Evolutionary conservation across 2,888 invertebrate genomes (phyloP).

Genomic region (Phaedon cochleariae): DNA sequence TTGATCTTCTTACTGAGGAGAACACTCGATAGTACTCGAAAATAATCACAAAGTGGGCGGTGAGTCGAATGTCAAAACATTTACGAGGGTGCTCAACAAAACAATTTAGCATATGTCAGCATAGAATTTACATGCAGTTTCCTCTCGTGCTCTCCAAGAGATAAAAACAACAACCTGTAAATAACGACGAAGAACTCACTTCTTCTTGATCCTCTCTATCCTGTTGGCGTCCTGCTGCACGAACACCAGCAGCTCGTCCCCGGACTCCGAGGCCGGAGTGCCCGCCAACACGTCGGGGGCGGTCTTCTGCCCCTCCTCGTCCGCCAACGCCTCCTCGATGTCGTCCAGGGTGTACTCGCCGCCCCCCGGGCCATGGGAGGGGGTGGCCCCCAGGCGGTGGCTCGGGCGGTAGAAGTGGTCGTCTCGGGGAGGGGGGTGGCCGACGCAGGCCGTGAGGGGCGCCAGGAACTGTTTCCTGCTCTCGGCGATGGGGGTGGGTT

Average conservation of each 20-base stretch:
- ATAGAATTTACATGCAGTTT: too few relatives aligned
- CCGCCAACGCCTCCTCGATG: conserved; percentile 69
- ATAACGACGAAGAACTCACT: conserved; percentile 62
- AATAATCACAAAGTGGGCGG: too few relatives aligned
- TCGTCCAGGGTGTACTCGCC: conserved; percentile 76
- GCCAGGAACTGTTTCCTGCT: conserved; percentile 81
- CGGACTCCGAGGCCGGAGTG: conserved; percentile 67
- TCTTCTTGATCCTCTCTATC: conserved; percentile 82
- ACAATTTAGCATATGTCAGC: too few relatives aligned
- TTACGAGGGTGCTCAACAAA: too few relatives aligned
- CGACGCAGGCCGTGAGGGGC: conserved; percentile 80
- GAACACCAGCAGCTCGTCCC: conserved; percentile 83
- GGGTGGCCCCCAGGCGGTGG: conserved; percentile 49
- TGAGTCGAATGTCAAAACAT: too few relatives aligned
- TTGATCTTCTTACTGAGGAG: too few relatives aligned
- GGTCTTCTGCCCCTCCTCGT: conserved; percentile 62
- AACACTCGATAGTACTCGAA: too few relatives aligned
- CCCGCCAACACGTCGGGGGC: conserved; percentile 85
- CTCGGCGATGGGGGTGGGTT: conserved; percentile 63
- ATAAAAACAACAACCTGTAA: too few relatives aligned
- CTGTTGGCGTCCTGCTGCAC: conserved; percentile 85
- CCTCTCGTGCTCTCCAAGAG: too few relatives aligned
- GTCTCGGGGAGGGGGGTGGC: conserved; percentile 64
- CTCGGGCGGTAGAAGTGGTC: conserved; percentile 69
- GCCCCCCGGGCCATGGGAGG: conserved; percentile 67